These are phyloP conservation scores for Denticeps clupeoides DNA, from an alignment of 2,797 vertebrate species.

Conservation along the genomic window DNA sequence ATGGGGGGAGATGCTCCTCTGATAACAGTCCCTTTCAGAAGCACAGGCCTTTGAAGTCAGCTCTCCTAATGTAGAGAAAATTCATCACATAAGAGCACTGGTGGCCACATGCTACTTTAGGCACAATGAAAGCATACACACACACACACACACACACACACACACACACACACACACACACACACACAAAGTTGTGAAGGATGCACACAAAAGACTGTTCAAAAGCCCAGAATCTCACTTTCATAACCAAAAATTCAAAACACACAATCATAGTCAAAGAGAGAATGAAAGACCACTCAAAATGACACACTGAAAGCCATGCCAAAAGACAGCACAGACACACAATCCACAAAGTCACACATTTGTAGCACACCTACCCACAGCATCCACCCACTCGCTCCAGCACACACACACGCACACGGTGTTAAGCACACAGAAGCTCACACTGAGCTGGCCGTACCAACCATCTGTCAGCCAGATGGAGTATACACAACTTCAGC, in stretches of 20 bases:
- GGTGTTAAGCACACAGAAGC: conserved; percentile 9
- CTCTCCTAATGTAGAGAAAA: neutral
- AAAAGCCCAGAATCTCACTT: no score
- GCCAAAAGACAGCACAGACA: neutral
- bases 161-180: neutral
- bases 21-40: conserved; percentile 3
- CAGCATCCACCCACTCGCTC: neutral
- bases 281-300: neutral
- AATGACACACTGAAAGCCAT: neutral
- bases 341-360: neutral
- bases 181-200: neutral
- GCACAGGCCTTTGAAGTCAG: neutral
- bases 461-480: conserved; percentile 26
- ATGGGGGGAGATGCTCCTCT: conserved; percentile 2
- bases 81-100: neutral
- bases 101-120: neutral
- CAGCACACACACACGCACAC: conserved; percentile 6
- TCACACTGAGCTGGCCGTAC: conserved; percentile 17
- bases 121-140: neutral
- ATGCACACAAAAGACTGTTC: no score
- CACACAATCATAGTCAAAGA: neutral
- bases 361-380: neutral
- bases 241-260: no score
- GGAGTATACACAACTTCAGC: conserved; percentile 19
- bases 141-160: neutral